A percentile compares a stretch with the other conserved stretches of the same genome.
phyloP scores from a whole-genome alignment of 2,888 invertebrate species.

The Tinea semifulvella region DNA sequence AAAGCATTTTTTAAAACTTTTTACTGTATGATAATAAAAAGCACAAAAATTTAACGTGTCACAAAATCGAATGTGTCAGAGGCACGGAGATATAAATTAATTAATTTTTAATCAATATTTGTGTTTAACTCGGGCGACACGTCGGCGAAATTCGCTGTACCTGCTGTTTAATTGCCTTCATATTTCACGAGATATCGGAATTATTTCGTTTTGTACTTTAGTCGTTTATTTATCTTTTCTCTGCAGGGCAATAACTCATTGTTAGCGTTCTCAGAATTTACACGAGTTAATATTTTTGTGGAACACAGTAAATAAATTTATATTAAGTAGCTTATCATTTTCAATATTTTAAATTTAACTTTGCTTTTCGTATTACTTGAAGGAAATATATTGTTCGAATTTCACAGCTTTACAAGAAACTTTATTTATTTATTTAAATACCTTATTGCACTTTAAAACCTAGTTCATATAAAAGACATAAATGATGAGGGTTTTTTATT shows the following conservation, averaged over 20 bases:
- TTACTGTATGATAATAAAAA: too few relatives aligned
- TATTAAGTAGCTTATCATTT: slow-evolving; percentile 7
- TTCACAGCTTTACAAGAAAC: too few relatives aligned
- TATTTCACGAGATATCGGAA: slow-evolving; percentile 14
- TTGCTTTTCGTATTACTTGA: too few relatives aligned
- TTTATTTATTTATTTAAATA: too few relatives aligned
- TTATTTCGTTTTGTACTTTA: slow-evolving; percentile 8
- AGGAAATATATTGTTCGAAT: too few relatives aligned
- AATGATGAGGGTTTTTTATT: too few relatives aligned
- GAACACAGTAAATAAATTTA: slow-evolving; percentile 5
- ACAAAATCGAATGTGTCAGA: slow-evolving; percentile 8
- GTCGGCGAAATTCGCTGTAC: slow-evolving; percentile 13
- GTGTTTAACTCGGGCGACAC: slow-evolving; percentile 14
- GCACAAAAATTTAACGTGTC: slow-evolving; percentile 5
- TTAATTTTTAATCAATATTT: slow-evolving; percentile 16
- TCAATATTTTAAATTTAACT: neutral
- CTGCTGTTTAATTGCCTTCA: slow-evolving; percentile 16
- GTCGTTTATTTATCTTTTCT: slow-evolving; percentile 11
- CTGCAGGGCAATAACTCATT: slow-evolving; percentile 7
- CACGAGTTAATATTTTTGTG: slow-evolving; percentile 8
- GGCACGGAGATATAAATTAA: slow-evolving; percentile 9
- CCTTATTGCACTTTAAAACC: too few relatives aligned
- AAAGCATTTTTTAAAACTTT: too few relatives aligned
- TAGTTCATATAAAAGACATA: too few relatives aligned
- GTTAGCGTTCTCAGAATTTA: slow-evolving; percentile 10